Percentiles rank a stretch among this genome's conserved stretches.
phyloP scores from a whole-genome alignment of 2,888 invertebrate species.

The Cryptophagus acutangulus region DNA sequence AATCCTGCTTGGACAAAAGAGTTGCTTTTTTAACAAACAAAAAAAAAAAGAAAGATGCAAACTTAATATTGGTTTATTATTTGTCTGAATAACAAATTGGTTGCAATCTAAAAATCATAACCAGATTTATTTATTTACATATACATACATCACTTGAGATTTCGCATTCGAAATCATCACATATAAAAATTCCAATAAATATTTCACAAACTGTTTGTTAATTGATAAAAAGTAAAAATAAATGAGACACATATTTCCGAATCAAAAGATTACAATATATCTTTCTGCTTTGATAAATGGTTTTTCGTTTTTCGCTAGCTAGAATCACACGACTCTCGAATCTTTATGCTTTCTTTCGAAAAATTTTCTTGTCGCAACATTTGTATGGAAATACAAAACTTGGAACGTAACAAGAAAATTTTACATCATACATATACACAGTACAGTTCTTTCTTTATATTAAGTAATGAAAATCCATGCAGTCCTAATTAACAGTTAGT shows the following conservation, averaged over 20 bases:
- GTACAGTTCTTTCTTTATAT: conserved; percentile 16
- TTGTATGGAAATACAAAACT: conserved; percentile 13
- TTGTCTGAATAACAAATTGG: conserved; percentile 15
- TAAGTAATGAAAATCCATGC: conserved; percentile 30
- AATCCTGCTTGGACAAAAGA: conserved; percentile 31
- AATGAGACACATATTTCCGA: too few species aligned
- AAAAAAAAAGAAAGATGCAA: too few species aligned
- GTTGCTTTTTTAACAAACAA: conserved; percentile 29
- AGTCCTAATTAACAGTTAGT: conserved; percentile 22
- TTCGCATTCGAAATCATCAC: too few species aligned
- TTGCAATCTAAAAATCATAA: conserved; percentile 1
- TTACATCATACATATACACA: conserved; percentile 12
- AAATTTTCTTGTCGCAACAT: conserved; percentile 11
- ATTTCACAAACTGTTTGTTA: too few species aligned
- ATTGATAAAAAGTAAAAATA: too few species aligned
- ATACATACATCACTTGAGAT: conserved; percentile 31
- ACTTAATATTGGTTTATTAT: conserved; percentile 18
- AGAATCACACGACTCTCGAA: too few species aligned
- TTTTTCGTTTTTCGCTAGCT: not conserved
- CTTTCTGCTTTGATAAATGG: too few species aligned
- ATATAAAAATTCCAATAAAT: too few species aligned
- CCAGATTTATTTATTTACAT: conserved; percentile 26
- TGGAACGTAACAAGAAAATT: conserved; percentile 12
- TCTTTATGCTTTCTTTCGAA: too few species aligned
- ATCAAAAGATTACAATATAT: too few species aligned